phyloP scores from a whole-genome alignment of 2,888 invertebrate species.

The Apeira syringaria region DNA sequence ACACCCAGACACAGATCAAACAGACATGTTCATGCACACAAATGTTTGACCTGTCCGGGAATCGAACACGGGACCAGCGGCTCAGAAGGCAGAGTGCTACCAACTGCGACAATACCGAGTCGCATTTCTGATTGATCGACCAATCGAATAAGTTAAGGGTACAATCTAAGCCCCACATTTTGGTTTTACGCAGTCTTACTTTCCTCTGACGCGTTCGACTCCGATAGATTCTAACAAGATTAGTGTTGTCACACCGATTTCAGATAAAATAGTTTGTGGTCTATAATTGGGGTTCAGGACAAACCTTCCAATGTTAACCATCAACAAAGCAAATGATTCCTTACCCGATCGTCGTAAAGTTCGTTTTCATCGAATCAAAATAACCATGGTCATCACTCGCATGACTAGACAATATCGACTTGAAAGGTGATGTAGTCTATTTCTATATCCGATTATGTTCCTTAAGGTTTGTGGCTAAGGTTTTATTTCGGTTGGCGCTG shows the following conservation, averaged over 20 bases:
- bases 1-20: too few species aligned
- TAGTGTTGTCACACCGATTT: slow-evolving; percentile 79
- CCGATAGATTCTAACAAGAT: slow-evolving; percentile 82
- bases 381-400: slow-evolving; percentile 77
- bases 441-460: slow-evolving; percentile 14
- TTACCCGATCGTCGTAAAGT: slow-evolving; percentile 40
- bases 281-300: slow-evolving; percentile 77
- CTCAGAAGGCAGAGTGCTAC: too few species aligned
- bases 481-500: slow-evolving; percentile 34
- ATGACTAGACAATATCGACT: slow-evolving; percentile 82
- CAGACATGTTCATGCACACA: too few species aligned
- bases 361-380: slow-evolving; percentile 35
- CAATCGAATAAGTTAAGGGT: too few species aligned
- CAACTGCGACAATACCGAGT: too few species aligned
- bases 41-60: too few species aligned
- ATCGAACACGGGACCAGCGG: too few species aligned
- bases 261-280: slow-evolving; percentile 82
- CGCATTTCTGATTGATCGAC: too few species aligned
- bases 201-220: slow-evolving; percentile 61
- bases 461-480: slow-evolving; percentile 29
- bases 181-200: slow-evolving; percentile 34
- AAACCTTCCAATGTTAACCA: slow-evolving; percentile 40
- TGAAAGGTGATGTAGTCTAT: slow-evolving; percentile 57
- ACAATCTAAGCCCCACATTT: slow-evolving; percentile 18
- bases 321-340: slow-evolving; percentile 39